These are phyloP conservation scores for Ostrea edulis DNA, from an alignment of 1,140 invertebrate genomes.

Conservation along the genomic window DNA sequence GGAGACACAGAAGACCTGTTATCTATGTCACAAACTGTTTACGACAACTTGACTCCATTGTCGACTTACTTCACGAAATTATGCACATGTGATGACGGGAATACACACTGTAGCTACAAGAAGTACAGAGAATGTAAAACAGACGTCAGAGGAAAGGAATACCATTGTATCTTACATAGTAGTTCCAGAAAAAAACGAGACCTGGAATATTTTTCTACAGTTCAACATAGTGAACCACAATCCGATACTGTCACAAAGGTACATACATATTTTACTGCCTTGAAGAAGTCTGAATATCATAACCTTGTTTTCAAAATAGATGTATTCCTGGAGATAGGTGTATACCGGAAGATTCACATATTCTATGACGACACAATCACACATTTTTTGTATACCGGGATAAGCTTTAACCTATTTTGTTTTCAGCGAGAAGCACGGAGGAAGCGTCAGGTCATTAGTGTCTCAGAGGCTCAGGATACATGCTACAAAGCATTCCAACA, in stretches of 20 bases:
- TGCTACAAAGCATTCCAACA: neutral
- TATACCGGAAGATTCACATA: too few species aligned
- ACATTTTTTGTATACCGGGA: too few species aligned
- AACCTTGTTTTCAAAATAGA: too few species aligned
- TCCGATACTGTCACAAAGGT: too few species aligned
- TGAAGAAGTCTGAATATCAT: too few species aligned
- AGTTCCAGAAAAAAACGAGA: neutral
- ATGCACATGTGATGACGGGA: neutral
- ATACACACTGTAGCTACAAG: neutral
- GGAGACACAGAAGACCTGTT: neutral
- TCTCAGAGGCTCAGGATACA: too few species aligned
- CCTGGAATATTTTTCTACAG: neutral
- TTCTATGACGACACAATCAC: too few species aligned
- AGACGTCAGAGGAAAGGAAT: neutral
- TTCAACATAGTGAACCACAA: neutral
- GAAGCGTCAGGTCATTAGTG: too few species aligned
- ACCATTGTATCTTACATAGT: neutral
- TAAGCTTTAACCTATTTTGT: too few species aligned
- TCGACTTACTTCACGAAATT: neutral
- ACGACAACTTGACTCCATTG: neutral
- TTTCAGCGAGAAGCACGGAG: too few species aligned
- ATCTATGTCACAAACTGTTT: neutral
- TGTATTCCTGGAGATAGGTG: too few species aligned
- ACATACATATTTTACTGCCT: too few species aligned
- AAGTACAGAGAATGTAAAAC: neutral